Evolutionary conservation across 2,113 vertebrate genomes (phyloP), one percentile per base, ranked within the genome.

Genomic region (Dasypus novemcinctus): DNA sequence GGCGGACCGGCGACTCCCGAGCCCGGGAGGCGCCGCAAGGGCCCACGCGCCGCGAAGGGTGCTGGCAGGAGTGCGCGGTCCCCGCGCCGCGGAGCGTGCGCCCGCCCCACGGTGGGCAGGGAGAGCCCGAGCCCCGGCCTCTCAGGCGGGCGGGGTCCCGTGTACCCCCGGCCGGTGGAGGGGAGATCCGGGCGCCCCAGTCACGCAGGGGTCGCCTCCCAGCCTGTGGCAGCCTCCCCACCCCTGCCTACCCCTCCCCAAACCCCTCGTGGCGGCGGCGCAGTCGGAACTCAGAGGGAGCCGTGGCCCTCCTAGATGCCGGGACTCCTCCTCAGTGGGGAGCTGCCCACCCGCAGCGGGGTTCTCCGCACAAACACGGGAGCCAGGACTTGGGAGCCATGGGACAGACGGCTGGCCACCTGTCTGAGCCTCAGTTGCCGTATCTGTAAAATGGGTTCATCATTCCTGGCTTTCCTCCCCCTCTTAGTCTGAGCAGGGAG

Each of bases 51-150:
- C 75, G 69, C 2, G 38, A 76, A 66, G 78, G 71, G 61, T 4
- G 93, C 87, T 7, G 23, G 43, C 90, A 7, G 90, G 25, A 52
- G 83, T 36, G 82, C 81, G 38, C 43, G 89, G 87, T 86, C 82
- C 90, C 92, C 1, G 49, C 72, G 76, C 92, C 61, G 52, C 49
- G 29, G 74, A 90, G 90, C 87, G 38, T 46, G 96, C 75, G 96
- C 90, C 91, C 92, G 94, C 96, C 95, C 85, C 36, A 49, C 75
- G 33, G 80, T 87, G 96, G 96, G 96, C 87, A 95, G 96, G 75
- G 83, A 93, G 89, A 96, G 49, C 79, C 83, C 20, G 63, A 74
- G 78, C 86, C 78, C 63, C 2, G 27, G 81, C 72, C 80, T 52
- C 14, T 64, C 64, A 1, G 31, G 59, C 17, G 1, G 88, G 78